These are phyloP conservation scores for Heteropelma amictum DNA, from an alignment of 2,888 invertebrate species.

Conservation along the genomic window DNA sequence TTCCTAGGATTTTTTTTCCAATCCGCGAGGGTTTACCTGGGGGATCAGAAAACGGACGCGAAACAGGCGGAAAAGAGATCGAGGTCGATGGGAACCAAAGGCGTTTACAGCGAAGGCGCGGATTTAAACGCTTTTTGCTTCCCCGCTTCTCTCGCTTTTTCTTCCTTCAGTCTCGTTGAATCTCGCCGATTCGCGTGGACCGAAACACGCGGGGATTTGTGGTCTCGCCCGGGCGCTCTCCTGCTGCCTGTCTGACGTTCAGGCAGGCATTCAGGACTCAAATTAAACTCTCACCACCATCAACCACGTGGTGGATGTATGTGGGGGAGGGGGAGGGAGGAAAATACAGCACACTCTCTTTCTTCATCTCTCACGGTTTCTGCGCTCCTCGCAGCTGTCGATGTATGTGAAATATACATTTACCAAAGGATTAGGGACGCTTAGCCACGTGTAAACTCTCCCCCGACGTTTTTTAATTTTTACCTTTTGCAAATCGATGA, in stretches of 20 bases:
- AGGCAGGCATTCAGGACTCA: slow-evolving; percentile 61
- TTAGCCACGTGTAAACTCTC: slow-evolving; percentile 18
- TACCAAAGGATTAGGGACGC: slow-evolving; percentile 12
- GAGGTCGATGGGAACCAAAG: slow-evolving; percentile 22
- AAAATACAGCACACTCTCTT: not conserved
- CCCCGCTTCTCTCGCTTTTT: slow-evolving; percentile 14
- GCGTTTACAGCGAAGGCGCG: slow-evolving; percentile 38
- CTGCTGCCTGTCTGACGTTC: slow-evolving; percentile 34
- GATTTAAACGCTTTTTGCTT: slow-evolving; percentile 14
- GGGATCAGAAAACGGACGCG: not conserved
- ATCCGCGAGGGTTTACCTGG: slow-evolving; percentile 20
- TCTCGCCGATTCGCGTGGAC: slow-evolving; percentile 23
- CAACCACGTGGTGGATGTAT: slow-evolving; percentile 18
- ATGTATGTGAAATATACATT: not conserved
- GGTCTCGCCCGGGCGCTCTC: slow-evolving; percentile 52
- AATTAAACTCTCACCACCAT: slow-evolving; percentile 65
- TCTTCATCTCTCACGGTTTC: slow-evolving; percentile 2
- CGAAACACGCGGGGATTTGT: slow-evolving; percentile 53
- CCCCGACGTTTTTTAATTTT: not conserved
- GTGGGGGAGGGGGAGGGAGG: no score
- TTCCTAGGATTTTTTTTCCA: not conserved
- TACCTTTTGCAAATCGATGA: no score
- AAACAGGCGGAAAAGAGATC: not conserved
- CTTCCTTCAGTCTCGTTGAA: slow-evolving; percentile 12
- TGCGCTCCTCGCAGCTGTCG: not conserved